Base-by-base conservation (phyloP, 2,113 vertebrate genomes). In the Perca fluviatilis region DNA sequence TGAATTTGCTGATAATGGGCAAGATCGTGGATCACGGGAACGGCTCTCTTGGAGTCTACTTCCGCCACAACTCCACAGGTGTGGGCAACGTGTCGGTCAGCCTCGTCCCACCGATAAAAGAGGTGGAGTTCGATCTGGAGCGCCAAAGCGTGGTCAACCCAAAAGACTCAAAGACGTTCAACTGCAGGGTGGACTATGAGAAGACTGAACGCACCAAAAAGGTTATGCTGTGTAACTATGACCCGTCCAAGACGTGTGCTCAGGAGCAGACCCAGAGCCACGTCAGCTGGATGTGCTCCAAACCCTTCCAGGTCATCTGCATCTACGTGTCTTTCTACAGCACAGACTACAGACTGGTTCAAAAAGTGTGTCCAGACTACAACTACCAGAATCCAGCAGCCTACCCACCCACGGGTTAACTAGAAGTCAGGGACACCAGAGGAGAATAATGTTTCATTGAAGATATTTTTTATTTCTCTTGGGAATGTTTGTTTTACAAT, bases 1-100 rank as follows among this genome's bases (percentile, higher is more conserved):
- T 98, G 81, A 98, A 98, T 92, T 94, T 98, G 74, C 89, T 98
- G 49, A 96, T 98, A 83, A 97, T 97, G 0, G 97, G 97, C 4
- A 98, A 98, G 91, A 97, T 98, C 0, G 96, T 98, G 25, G 97
- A 98, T 74, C 97, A 98, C 0, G 96, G 97, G 54, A 98, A 98
- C 0, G 97, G 97, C 67, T 97, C 96, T 6, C 96, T 98, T 36
- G 96, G 95, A 0, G 95, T 98, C 62, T 97, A 97, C 91, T 98
- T 98, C 90, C 94, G 95, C 5, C 97, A 97, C 94, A 98, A 98
- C 79, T 97, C 96, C 82, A 98, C 97, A 0, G 97, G 97, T 47
- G 96, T 96, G 25, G 97, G 97, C 19, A 98, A 98, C 72, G 96
- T 98, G 88, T 98, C 97, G 0, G 95, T 98, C 71, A 98, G 97